Evolutionary conservation across 53 echinoderm and acorn worm genomes (phyloP), one percentile per base, ranked within the genome.

Genomic region (Temnopleurus reevesii): DNA sequence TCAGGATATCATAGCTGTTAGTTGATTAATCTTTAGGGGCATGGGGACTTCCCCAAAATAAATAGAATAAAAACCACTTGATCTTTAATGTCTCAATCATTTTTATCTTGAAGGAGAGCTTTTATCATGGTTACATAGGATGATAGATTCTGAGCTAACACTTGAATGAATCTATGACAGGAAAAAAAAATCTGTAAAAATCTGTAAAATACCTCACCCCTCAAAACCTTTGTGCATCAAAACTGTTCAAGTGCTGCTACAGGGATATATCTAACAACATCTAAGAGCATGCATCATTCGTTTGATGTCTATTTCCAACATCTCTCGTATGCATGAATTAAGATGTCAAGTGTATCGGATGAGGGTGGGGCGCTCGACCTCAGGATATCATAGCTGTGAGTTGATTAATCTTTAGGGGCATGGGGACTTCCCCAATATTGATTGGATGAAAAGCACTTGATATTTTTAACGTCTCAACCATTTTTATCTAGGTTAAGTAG

Each of bases 351-450:
- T 41, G 21, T 5, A 43, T 5, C 38, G 41, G 71, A 71, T 71
- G 71, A 71, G 41, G 71, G 71, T 38, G 71, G 71, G 71, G 71
- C 38, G 15, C n/a, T 17, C n/a, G 71, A 71, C 43, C 21, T 36
- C 38, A 71, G 71, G 71, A 71, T 41, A 41, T 71, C 71, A 38
- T 38, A 71, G 15, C 71, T 71, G 71, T 71, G 38, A 41, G 19
- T 71, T 71, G 71, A 71, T 71, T 71, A 71, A 71, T 71, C 71
- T 71, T 71, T n/a, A 15, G 71, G 71, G 71, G 21, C 71, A 36
- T 41, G n/a, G 71, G 71, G 71, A 71, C 41, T 71, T 71, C 71
- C 71, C 33, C 23, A 19, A 71, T 36, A 21, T 41, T 71, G 71
- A 71, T 71, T 71, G n/a, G 71, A 71, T 38, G 31, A 71, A 71